Evolutionary conservation across 2,797 vertebrate species (phyloP).

Genomic region (Diplodus puntazzo): DNA sequence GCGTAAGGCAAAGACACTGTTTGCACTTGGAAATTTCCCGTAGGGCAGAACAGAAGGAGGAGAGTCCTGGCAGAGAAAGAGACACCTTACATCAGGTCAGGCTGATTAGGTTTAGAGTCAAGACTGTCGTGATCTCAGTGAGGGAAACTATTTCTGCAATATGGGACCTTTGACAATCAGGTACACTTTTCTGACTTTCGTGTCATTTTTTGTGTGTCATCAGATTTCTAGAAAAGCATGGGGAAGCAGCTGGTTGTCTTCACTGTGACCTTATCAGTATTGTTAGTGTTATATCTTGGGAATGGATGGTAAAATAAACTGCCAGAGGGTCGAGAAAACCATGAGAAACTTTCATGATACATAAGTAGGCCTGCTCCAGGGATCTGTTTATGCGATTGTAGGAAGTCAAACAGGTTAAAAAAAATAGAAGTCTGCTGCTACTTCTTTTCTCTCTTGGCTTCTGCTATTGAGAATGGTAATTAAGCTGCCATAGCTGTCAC

Average conservation of each 20-base stretch:
- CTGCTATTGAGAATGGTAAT: neutral
- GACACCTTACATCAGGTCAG: conserved; percentile 44
- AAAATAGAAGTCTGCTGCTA: neutral
- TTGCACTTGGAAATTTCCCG: conserved; percentile 19
- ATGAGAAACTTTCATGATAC: neutral
- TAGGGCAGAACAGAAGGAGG: neutral
- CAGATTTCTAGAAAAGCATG: neutral
- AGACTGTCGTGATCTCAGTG: conserved; percentile 36
- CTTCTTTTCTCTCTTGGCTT: too few species aligned
- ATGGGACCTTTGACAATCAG: conserved; percentile 64
- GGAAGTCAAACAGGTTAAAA: neutral
- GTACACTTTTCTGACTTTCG: conserved; percentile 56
- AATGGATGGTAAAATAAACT: neutral
- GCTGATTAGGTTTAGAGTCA: conserved; percentile 55
- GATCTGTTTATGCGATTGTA: neutral
- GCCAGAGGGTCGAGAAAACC: neutral
- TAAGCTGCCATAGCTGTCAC: neutral
- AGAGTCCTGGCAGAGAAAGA: conserved; percentile 13
- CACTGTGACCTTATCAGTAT: neutral
- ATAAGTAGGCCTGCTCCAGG: neutral
- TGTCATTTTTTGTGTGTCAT: neutral
- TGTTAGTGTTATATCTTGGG: neutral
- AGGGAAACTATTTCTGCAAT: conserved; percentile 56
- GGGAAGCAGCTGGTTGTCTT: neutral
- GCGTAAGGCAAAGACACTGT: neutral